A percentile compares a stretch with the other conserved stretches of the same genome.
phyloP scores from a whole-genome alignment of 2,797 vertebrate species.

The Loris lydekkerianus region DNA sequence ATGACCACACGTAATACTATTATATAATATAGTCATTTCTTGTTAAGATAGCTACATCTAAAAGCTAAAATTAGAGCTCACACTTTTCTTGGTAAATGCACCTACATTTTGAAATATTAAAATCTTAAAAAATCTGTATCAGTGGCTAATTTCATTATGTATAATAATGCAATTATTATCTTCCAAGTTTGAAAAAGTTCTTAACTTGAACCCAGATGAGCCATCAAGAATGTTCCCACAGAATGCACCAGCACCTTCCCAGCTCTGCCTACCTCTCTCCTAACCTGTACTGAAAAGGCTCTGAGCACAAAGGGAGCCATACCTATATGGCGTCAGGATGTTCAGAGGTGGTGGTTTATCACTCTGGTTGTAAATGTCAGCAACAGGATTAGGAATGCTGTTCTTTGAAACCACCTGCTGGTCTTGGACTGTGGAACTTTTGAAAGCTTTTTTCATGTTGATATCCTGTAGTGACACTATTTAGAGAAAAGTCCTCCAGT shows the following conservation, averaged over 20 bases:
- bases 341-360: constrained; percentile 97
- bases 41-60: not conserved
- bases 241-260: too few species aligned
- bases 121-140: not conserved
- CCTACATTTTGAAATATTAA: not conserved
- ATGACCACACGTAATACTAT: not conserved
- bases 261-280: not conserved
- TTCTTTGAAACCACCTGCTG: constrained; percentile 99
- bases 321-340: constrained; percentile 97
- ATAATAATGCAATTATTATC: not conserved
- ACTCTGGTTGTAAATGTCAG: constrained; percentile 96
- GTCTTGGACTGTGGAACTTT: constrained; percentile 97
- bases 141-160: not conserved
- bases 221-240: not conserved
- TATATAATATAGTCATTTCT: not conserved
- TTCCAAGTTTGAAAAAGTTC: not conserved
- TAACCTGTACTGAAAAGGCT: not conserved
- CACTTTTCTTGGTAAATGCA: not conserved
- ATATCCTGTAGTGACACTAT: constrained; percentile 99
- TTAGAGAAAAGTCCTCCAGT: constrained; percentile 71
- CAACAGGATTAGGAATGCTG: constrained; percentile 95
- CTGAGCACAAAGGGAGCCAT: not conserved
- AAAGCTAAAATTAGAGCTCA: not conserved
- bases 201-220: not conserved
- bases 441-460: constrained; percentile 99